phyloP scores from a whole-genome alignment of 1,140 invertebrate species.

The Acyrthosiphon pisum region DNA sequence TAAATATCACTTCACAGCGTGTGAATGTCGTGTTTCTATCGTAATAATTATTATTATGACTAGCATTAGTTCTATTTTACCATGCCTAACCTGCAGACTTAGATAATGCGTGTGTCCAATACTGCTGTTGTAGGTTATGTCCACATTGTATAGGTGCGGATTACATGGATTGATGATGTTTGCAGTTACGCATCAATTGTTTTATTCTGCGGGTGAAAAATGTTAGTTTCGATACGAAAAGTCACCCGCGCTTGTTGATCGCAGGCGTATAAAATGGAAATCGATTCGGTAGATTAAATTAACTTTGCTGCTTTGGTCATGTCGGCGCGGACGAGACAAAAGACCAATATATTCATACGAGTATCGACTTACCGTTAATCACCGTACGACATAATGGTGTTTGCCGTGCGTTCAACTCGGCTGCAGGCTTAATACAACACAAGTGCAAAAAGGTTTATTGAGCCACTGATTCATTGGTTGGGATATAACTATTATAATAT shows the following conservation, averaged over 20 bases:
- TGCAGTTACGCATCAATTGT: not conserved
- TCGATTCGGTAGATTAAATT: not conserved
- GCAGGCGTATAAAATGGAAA: not conserved
- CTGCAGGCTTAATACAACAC: not conserved
- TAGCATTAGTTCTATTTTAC: not conserved
- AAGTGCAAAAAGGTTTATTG: not conserved
- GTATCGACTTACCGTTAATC: not conserved
- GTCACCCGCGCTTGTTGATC: not conserved
- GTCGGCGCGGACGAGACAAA: not conserved
- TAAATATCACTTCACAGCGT: not conserved
- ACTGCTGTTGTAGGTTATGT: not conserved
- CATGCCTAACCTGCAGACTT: not conserved
- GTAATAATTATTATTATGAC: not conserved
- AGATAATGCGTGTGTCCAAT: not conserved
- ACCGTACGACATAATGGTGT: not conserved
- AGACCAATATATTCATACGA: slow-evolving; percentile 16
- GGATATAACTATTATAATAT: not conserved
- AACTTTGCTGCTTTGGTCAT: not conserved
- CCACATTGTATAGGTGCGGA: not conserved
- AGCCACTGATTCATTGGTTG: not conserved
- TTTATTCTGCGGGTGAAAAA: not conserved
- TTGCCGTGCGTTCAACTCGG: not conserved
- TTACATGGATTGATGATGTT: not conserved
- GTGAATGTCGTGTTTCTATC: not conserved
- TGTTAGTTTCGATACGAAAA: not conserved